Evolutionary conservation across 2,888 invertebrate genomes (phyloP), one percentile per base, ranked within the genome.

Genomic region (Folsomia candida): DNA sequence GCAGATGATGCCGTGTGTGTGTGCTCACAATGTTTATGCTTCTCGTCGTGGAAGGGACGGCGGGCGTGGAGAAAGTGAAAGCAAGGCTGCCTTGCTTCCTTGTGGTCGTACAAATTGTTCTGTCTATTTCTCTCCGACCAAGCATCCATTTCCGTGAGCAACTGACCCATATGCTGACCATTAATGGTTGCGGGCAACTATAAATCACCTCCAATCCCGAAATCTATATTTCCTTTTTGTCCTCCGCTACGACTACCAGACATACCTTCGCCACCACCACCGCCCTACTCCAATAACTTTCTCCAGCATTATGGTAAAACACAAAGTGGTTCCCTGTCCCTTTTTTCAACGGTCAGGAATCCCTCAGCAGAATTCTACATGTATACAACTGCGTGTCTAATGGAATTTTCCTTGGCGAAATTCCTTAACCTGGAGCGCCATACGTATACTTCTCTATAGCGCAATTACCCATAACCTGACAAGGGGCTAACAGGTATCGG

Each of bases 81-180:
- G 37, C 14, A 37, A 9, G 37, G n/a, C n/a, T n/a, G n/a, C n/a
- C n/a, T n/a, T 60, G 18, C 62, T 28, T 26, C 9, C 28, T 62
- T 24, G 62, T 20, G n/a, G n/a, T 26, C 25, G 4, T 22, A 11
- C 11, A 20, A 59, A n/a, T 24, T 27, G 3, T 24, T n/a, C 26
- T 64, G 22, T 64, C 63, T 47, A 18, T 29, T 20, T 37, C 63
- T 64, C 18, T 3, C 27, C 27, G 18, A 9, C 14, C 26, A 51
- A n/a, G 51, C 65, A 51, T 65, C 65, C 57, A 65, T 65, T 65
- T 65, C 65, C 65, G 25, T 51, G 62, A 62, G 65, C 54, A 65
- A 54, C 54, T 65, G 65, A 65, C 65, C 65, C 65, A 65, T 65
- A 65, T 65, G 65, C 65, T 28, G 27, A 65, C 65, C 65, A 65